Conservation (phyloP, 2,888 invertebrate genomes). For the Rhyacophila evoluta region DNA sequence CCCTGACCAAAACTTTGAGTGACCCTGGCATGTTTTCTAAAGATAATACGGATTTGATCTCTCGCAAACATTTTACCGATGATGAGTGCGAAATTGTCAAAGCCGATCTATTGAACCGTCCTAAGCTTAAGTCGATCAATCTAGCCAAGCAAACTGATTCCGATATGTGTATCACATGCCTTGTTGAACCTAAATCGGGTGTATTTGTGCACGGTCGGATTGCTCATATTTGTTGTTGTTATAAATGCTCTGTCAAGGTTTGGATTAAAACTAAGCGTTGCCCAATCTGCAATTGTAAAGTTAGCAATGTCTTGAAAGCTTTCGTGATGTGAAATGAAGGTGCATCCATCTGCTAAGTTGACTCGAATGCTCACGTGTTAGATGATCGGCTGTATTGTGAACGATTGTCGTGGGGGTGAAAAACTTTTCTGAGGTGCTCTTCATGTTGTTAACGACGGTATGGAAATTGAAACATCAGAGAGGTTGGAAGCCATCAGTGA, state of each 20-base stretch:
- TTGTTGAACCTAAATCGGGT: constrained; percentile 74
- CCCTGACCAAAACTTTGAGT: constrained; percentile 64
- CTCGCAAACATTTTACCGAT: constrained; percentile 34
- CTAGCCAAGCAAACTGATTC: constrained; percentile 27
- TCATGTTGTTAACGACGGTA: constrained; percentile 55
- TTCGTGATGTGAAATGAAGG: constrained; percentile 63
- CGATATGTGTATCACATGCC: constrained; percentile 73
- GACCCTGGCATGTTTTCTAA: constrained; percentile 59
- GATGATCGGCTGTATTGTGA: neutral
- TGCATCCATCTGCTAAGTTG: neutral
- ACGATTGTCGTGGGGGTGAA: neutral
- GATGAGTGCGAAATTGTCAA: constrained; percentile 3
- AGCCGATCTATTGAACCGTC: neutral
- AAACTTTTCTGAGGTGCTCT: constrained; percentile 31
- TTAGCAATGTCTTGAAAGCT: constrained; percentile 75
- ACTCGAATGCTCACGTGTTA: neutral
- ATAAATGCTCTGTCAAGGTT: constrained; percentile 76
- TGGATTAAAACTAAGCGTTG: constrained; percentile 75
- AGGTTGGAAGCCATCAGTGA: neutral
- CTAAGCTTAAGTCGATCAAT: neutral
- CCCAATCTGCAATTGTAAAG: constrained; percentile 77
- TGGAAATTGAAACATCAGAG: constrained; percentile 26
- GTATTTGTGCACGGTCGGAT: constrained; percentile 77
- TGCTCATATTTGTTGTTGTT: constrained; percentile 79
- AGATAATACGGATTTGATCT: constrained; percentile 58